Evolutionary conservation across 2,113 vertebrate species (phyloP), one percentile per base, ranked within the genome.

Genomic region (Phaethornis superciliosus): DNA sequence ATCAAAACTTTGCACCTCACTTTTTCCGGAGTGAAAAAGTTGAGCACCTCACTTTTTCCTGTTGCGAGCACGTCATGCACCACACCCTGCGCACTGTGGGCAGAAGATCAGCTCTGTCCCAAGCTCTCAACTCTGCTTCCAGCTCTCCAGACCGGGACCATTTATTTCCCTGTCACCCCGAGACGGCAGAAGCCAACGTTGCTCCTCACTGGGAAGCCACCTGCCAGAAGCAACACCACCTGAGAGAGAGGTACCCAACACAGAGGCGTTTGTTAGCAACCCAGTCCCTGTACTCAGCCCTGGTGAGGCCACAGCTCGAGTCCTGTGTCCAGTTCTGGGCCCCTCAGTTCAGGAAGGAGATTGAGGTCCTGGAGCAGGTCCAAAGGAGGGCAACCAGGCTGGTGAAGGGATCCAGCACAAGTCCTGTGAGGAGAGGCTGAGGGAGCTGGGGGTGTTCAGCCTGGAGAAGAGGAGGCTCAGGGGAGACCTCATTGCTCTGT

Each of bases 11-110:
- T 0, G 3, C 81, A 89, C 78, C 46, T 94, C 81, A 67, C 42
- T 81, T 90, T 86, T 95, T 86, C 89, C 86, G 63, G 67, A 86
- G 42, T 70, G 60, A 78, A 86, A 92, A 15, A 26, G 89, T 82
- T n/a, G n/a, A n/a, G 3, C 81, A 89, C 78, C 46, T 94, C 81
- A 67, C 42, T 81, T 90, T 86, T 95, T 93, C 81, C 70, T 95
- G 35, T 59, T 46, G 67, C 30, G 27, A 82, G 75, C 27, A 49
- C 7, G 3, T 52, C 91, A 71, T 20, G 33, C 13, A 3, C 1
- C 40, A 74, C 23, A n/a, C 6, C 14, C 91, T 68, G 40, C 46
- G 33, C 63, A 92, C 13, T 40, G 69, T 2, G 47, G 44, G 35
- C 52, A 71, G 52, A 89, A 86, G 46, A 91, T 81, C 71, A 96